Conservation (phyloP, 2,113 vertebrate species). For the Neogale vison region DNA sequence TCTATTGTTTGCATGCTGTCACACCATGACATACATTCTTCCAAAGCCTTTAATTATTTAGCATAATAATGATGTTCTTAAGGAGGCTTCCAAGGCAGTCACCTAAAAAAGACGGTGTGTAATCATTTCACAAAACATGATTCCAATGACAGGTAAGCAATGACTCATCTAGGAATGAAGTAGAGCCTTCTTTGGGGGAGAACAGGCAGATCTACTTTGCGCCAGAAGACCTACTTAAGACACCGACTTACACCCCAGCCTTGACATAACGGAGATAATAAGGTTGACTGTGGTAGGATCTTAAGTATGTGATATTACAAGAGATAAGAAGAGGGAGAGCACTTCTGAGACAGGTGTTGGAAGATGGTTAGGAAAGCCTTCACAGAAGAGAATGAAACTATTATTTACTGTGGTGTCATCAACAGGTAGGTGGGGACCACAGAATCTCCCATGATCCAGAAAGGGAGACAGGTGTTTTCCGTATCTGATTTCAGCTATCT, state of each 20-base stretch:
- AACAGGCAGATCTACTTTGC: neutral
- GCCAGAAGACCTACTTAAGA: neutral
- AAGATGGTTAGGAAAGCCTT: neutral
- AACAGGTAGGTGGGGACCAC: neutral
- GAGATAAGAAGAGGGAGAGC: neutral
- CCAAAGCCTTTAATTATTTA: neutral
- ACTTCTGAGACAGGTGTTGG: neutral
- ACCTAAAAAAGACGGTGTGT: neutral
- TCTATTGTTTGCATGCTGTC: neutral
- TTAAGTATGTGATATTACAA: neutral
- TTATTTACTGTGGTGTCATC: neutral
- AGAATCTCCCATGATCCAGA: neutral
- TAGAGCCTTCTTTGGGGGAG: neutral
- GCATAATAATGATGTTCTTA: neutral
- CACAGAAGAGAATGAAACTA: neutral
- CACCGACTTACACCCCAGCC: neutral
- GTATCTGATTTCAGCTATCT: neutral
- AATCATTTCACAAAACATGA: neutral
- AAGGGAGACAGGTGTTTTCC: neutral
- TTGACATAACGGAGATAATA: neutral
- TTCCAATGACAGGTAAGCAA: neutral
- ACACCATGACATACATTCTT: neutral
- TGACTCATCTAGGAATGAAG: neutral
- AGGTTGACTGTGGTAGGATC: neutral
- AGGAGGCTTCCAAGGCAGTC: neutral